These are phyloP conservation scores for Temnothorax unifasciatus DNA, from an alignment of 2,888 invertebrate genomes.

Conservation along the genomic window DNA sequence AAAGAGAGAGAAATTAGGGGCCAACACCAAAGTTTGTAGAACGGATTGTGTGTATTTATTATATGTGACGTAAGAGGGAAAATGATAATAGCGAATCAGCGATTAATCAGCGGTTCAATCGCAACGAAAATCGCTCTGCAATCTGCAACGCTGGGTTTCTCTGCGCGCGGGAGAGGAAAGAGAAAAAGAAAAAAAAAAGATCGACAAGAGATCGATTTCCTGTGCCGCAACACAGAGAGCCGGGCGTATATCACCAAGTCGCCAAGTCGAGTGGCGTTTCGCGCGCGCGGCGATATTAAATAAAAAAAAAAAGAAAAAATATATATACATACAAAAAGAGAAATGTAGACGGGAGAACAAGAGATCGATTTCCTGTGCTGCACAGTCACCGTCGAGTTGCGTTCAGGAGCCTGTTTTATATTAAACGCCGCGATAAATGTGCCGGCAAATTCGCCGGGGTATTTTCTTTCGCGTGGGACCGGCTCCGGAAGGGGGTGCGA, in stretches of 20 bases:
- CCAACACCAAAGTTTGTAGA: constrained; percentile 35
- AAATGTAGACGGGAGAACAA: constrained; percentile 34
- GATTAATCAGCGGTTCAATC: constrained; percentile 37
- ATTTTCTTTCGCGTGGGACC: background rate
- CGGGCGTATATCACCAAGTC: constrained; percentile 23
- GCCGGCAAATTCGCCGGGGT: background rate
- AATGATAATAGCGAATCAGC: constrained; percentile 49
- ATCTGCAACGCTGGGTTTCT: constrained; percentile 39
- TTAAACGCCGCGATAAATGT: constrained; percentile 14
- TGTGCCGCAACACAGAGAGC: constrained; percentile 25
- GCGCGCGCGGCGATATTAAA: constrained; percentile 14
- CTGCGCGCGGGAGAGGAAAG: background rate
- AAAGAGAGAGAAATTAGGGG: constrained; percentile 9
- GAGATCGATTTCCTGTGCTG: constrained; percentile 63
- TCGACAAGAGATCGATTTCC: constrained; percentile 53
- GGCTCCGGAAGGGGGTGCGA: background rate
- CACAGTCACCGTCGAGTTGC: constrained; percentile 63
- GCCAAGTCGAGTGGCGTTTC: constrained; percentile 37
- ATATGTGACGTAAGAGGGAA: background rate
- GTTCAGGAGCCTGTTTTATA: constrained; percentile 38
- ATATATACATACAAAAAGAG: background rate
- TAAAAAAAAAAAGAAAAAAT: background rate
- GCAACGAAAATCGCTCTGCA: constrained; percentile 48
- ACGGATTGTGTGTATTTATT: constrained; percentile 45
- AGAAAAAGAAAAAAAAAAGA: constrained; percentile 11